A percentile compares a stretch with the other conserved stretches of the same genome.
Evolutionary conservation across 2,888 invertebrate genomes (phyloP).

Genomic region (Oligia latruncula): DNA sequence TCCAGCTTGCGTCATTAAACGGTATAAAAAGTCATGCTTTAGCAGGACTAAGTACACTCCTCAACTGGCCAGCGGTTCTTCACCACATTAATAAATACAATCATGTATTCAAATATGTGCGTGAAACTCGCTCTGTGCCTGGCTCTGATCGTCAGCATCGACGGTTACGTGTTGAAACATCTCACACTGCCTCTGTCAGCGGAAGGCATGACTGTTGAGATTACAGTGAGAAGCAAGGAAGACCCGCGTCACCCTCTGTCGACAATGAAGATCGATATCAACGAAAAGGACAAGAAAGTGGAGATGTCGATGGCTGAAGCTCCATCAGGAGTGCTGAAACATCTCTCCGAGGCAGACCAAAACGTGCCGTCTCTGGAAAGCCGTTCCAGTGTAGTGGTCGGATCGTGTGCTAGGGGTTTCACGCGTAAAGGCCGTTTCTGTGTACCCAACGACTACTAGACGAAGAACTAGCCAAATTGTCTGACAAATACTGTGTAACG

Average conservation of each 20-base stretch:
- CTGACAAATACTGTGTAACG: conserved; percentile 9
- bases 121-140: conserved; percentile 60
- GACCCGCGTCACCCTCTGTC: conserved; percentile 33
- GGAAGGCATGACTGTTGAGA: conserved; percentile 64
- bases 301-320: conserved; percentile 31
- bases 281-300: conserved; percentile 45
- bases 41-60: conserved; percentile 22
- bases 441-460: conserved; percentile 59
- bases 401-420: conserved; percentile 69
- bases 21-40: conserved; percentile 40
- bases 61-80: conserved; percentile 24
- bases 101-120: conserved; percentile 60
- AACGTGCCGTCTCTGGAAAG: conserved; percentile 46
- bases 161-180: conserved; percentile 58
- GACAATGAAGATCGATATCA: conserved; percentile 56
- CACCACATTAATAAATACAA: conserved; percentile 59
- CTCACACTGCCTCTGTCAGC: conserved; percentile 53
- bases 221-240: conserved; percentile 57
- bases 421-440: conserved; percentile 65
- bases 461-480: neutral
- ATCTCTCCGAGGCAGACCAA: neutral
- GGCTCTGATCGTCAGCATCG: conserved; percentile 55
- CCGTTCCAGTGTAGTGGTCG: conserved; percentile 61
- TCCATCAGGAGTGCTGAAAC: conserved; percentile 10
- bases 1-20: conserved; percentile 39